These are phyloP conservation scores for Apodemus agrarius DNA, from an alignment of 2,797 vertebrate species.

Conservation along the genomic window DNA sequence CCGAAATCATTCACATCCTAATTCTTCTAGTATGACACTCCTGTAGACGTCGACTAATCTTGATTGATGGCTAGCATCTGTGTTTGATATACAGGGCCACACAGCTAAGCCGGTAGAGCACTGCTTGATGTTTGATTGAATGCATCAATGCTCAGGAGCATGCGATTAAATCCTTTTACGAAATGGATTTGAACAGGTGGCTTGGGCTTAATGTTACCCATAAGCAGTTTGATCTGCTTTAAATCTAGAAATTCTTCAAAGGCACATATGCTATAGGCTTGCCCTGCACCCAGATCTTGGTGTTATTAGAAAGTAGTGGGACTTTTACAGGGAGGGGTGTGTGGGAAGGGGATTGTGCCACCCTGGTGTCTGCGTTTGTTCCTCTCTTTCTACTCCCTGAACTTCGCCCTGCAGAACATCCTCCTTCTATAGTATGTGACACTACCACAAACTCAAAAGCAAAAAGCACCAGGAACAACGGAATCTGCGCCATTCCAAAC, in stretches of 20 bases:
- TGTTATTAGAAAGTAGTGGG: not conserved
- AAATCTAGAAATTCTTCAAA: not conserved
- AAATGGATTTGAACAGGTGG: not conserved
- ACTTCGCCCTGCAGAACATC: not conserved
- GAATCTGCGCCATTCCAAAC: not conserved
- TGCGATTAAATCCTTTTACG: not conserved
- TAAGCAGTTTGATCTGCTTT: not conserved
- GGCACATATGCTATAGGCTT: not conserved
- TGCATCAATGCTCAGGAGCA: not conserved
- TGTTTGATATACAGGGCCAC: not conserved
- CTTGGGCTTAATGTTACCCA: not conserved
- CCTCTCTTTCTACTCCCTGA: not conserved
- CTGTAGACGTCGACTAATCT: not conserved
- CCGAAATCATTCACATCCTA: not conserved
- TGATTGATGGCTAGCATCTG: not conserved
- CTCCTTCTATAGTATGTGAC: not conserved
- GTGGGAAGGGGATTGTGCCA: too few species aligned
- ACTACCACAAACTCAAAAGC: not conserved
- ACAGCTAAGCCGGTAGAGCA: not conserved
- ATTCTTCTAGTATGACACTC: not conserved
- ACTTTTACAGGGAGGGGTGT: not conserved
- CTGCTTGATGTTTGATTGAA: conserved; percentile 22
- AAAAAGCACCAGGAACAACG: not conserved
- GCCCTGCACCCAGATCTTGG: not conserved
- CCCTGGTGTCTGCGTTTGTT: not conserved